Evolutionary conservation across 2,797 vertebrate genomes (phyloP).

Genomic region (Micromesistius poutassou): DNA sequence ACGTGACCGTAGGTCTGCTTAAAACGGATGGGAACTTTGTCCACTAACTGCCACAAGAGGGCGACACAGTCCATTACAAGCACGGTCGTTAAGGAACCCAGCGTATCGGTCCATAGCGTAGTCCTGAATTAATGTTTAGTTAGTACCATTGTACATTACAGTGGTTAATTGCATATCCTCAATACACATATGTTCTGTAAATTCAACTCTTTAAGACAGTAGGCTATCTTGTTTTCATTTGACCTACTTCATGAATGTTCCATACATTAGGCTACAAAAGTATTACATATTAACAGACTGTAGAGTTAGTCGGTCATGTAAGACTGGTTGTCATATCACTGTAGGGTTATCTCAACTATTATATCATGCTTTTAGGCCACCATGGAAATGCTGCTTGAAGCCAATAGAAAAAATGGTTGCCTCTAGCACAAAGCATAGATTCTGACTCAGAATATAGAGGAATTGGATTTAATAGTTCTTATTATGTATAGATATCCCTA

Average conservation of each 20-base stretch:
- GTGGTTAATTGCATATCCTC: not conserved
- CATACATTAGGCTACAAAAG: not conserved
- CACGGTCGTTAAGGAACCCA: not conserved
- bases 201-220: not conserved
- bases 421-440: conserved; percentile 43
- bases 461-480: not conserved
- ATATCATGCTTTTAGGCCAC: too few relatives aligned
- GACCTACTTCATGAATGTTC: not conserved
- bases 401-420: conserved; percentile 62
- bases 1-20: too few relatives aligned
- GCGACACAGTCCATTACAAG: conserved; percentile 4
- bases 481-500: too few relatives aligned
- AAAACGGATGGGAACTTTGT: not conserved
- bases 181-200: not conserved
- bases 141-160: not conserved
- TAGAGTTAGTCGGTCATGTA: too few relatives aligned
- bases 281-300: too few relatives aligned
- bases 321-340: too few relatives aligned
- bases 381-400: too few relatives aligned
- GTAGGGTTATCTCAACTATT: too few relatives aligned
- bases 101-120: not conserved
- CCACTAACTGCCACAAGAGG: not conserved
- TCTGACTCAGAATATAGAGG: not conserved
- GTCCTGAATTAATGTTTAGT: not conserved
- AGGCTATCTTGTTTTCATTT: not conserved